phyloP scores from a whole-genome alignment of 2,888 invertebrate species.

The Drosophila lutescens region DNA sequence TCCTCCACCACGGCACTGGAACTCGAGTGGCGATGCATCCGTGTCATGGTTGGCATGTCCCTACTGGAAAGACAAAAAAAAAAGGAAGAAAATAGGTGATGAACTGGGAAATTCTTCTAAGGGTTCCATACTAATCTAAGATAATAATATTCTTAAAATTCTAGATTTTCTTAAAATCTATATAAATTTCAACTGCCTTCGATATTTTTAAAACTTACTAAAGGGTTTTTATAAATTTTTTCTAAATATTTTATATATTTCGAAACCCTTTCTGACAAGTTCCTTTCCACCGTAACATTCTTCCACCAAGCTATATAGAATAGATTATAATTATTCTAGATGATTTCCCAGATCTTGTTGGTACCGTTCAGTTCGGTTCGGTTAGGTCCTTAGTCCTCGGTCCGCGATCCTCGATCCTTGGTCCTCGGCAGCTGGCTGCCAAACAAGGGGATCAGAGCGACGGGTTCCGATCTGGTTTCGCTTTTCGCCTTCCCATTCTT shows the following conservation, averaged over 20 bases:
- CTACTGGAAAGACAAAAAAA: constrained; percentile 3
- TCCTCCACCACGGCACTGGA: constrained; percentile 69
- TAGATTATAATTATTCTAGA: neutral
- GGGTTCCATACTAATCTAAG: neutral
- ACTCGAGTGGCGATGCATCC: constrained; percentile 81
- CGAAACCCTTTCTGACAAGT: too few relatives aligned
- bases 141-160: too few relatives aligned
- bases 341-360: constrained; percentile 7
- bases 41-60: constrained; percentile 82
- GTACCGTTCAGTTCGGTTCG: constrained; percentile 2
- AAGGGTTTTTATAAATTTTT: too few relatives aligned
- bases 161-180: too few relatives aligned
- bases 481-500: constrained; percentile 1
- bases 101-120: neutral
- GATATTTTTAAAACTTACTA: too few relatives aligned
- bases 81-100: neutral
- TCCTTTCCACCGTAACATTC: too few relatives aligned
- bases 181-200: too few relatives aligned
- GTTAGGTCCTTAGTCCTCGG: constrained; percentile 4
- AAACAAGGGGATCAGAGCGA: constrained; percentile 33
- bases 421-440: constrained; percentile 37
- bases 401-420: neutral
- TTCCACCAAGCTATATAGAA: neutral
- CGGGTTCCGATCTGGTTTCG: constrained; percentile 33
- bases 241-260: too few relatives aligned